Evolutionary conservation across 2,888 invertebrate genomes (phyloP).

Genomic region (Coenonympha glycerion): DNA sequence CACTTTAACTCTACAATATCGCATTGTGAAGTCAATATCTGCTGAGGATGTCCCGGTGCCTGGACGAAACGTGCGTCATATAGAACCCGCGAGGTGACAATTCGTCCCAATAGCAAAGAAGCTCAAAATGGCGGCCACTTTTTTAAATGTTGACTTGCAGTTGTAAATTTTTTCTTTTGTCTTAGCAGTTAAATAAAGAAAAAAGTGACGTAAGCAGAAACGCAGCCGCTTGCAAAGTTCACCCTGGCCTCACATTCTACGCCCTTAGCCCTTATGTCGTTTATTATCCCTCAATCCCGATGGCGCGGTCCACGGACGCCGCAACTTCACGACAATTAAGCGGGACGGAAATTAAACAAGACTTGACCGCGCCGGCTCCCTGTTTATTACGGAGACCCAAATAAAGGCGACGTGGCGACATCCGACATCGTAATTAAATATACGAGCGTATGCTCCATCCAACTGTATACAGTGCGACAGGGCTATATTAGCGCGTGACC

Average conservation of each 20-base stretch:
- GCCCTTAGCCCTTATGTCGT: slow-evolving; percentile 7
- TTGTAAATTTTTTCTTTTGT: background rate
- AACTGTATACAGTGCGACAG: background rate
- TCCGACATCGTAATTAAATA: slow-evolving; percentile 14
- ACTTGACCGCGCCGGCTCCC: slow-evolving; percentile 38
- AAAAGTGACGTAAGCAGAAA: background rate
- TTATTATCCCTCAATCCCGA: slow-evolving; percentile 15
- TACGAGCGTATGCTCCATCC: slow-evolving; percentile 6
- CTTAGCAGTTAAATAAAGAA: background rate
- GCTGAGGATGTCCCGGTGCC: too few relatives aligned
- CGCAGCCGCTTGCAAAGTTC: background rate
- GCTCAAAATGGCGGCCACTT: too few relatives aligned
- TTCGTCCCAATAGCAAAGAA: too few relatives aligned
- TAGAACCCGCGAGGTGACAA: too few relatives aligned
- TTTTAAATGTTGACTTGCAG: too few relatives aligned
- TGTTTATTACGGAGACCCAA: slow-evolving; percentile 25
- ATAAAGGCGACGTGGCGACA: slow-evolving; percentile 18
- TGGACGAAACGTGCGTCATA: too few relatives aligned
- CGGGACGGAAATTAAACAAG: slow-evolving; percentile 46
- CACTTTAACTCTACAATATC: too few relatives aligned
- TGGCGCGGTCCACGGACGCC: slow-evolving; percentile 22
- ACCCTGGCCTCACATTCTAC: background rate
- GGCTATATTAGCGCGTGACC: too few relatives aligned
- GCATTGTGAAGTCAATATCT: too few relatives aligned
- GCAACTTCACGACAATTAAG: slow-evolving; percentile 43